A percentile compares a stretch with the other conserved stretches of the same genome.
Evolutionary conservation across 2,113 vertebrate genomes (phyloP).

Genomic region (Pseudolaguvia tuberculata): DNA sequence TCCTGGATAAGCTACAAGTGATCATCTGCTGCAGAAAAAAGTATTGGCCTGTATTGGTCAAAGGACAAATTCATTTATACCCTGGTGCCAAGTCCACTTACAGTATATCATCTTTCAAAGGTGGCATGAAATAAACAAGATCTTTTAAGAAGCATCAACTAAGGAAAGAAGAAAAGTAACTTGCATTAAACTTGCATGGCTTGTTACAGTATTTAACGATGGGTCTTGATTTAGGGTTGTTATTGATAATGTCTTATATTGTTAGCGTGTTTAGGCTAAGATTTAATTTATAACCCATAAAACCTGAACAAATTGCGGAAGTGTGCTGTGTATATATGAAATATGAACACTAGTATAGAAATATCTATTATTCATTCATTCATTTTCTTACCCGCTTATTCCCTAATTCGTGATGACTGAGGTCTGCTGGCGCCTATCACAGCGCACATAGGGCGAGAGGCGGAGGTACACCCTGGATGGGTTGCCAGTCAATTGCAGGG

Average conservation of each 20-base stretch:
- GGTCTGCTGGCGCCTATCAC: too few species aligned
- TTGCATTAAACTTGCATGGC: too few species aligned
- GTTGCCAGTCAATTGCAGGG: too few species aligned
- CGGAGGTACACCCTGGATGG: too few species aligned
- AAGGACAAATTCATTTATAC: constrained; percentile 24
- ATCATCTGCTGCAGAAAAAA: neutral
- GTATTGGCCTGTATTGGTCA: constrained; percentile 10
- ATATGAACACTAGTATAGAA: neutral
- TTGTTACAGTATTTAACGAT: too few species aligned
- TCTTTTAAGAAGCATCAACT: neutral
- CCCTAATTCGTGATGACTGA: too few species aligned
- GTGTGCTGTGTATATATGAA: neutral
- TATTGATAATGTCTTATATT: too few species aligned
- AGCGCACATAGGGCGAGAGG: too few species aligned
- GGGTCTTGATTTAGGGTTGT: too few species aligned
- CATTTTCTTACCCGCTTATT: too few species aligned
- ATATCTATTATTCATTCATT: too few species aligned
- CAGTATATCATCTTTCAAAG: neutral
- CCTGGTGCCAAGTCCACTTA: constrained; percentile 8
- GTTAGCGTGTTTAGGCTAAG: neutral
- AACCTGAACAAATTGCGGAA: neutral
- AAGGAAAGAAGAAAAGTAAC: neutral
- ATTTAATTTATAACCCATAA: neutral
- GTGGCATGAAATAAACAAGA: neutral
- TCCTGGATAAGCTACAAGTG: neutral